These are phyloP conservation scores for Eonycteris spelaea DNA, from an alignment of 2,113 vertebrate genomes.

Conservation along the genomic window DNA sequence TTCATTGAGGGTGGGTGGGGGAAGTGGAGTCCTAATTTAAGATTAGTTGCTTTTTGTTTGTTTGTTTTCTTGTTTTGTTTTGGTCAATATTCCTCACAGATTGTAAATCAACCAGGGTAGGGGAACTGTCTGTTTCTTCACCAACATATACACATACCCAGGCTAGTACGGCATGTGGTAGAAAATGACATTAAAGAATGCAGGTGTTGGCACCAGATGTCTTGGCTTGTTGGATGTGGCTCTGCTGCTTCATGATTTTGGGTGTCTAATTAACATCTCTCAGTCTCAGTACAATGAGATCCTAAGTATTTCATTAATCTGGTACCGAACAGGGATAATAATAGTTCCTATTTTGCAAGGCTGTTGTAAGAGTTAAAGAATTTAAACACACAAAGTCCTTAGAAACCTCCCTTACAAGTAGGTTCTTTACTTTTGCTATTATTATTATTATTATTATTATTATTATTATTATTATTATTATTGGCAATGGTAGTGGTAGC, in stretches of 20 bases:
- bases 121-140: neutral
- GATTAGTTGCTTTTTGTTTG: neutral
- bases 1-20: neutral
- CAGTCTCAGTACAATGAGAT: neutral
- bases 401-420: neutral
- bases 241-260: neutral
- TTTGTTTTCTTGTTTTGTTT: neutral
- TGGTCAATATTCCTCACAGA: neutral
- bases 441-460: neutral
- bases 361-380: neutral
- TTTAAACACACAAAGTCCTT: neutral
- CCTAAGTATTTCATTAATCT: neutral
- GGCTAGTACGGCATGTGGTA: neutral
- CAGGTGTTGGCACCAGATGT: neutral
- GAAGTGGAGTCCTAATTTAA: neutral
- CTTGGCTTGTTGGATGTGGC: neutral
- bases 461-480: neutral
- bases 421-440: neutral
- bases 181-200: neutral
- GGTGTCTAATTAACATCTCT: neutral
- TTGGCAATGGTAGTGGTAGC: neutral
- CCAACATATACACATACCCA: neutral
- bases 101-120: neutral
- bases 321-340: neutral
- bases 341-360: neutral